These are phyloP conservation scores for Amphipyra tragopoginis DNA, from an alignment of 2,888 invertebrate genomes.

Conservation along the genomic window DNA sequence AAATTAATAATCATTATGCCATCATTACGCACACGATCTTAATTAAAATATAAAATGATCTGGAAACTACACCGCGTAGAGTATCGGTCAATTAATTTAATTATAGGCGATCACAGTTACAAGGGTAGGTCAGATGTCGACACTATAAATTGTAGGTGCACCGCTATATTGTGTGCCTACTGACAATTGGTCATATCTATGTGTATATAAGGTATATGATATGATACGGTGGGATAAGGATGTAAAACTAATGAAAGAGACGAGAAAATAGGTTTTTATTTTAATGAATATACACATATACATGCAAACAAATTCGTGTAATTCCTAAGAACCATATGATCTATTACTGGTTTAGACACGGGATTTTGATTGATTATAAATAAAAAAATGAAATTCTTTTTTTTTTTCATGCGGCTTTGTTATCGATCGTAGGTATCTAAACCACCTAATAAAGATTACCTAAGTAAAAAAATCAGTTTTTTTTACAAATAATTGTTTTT, in stretches of 20 bases:
- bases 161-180: not conserved
- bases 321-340: no score
- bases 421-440: no score
- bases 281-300: no score
- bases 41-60: conserved; percentile 49
- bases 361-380: no score
- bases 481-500: no score
- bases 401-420: no score
- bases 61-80: conserved; percentile 24
- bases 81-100: conserved; percentile 41
- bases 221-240: not conserved
- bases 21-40: conserved; percentile 33
- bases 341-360: no score
- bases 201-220: not conserved
- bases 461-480: no score
- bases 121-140: conserved; percentile 28
- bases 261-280: no score
- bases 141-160: not conserved
- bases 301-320: no score
- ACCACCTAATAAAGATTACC: no score
- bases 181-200: conserved; percentile 5
- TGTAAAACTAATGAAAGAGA: not conserved
- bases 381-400: no score
- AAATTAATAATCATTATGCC: conserved; percentile 30
- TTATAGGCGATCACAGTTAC: conserved; percentile 33